Base-by-base conservation (phyloP, 37 sponge, comb jelly and placozoan genomes). In the Dysidea cf. avara region DNA sequence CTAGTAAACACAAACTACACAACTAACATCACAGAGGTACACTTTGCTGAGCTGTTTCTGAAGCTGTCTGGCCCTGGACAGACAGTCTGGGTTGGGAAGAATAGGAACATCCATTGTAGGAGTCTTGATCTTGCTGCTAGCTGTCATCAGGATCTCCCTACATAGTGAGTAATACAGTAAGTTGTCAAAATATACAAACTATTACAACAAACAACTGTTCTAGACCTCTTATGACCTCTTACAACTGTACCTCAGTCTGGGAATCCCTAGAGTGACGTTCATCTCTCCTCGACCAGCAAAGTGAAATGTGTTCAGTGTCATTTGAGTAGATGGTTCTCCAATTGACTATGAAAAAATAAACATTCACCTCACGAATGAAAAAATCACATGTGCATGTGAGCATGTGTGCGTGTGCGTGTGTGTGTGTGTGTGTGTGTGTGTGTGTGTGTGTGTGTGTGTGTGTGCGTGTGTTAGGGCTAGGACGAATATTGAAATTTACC, bases 231-330 rank as follows among this genome's bases (percentile, higher is more conserved):
- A n/a, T n/a, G n/a, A n/a, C n/a, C n/a, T n/a, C n/a, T n/a, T n/a
- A n/a, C n/a, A n/a, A n/a, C n/a, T 57, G 11, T 0, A 91, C 92
- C 87, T 79, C 0, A 97, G 80, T n/a, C 98, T 62, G 28, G 98
- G 98, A 49, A 97, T 97, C 17, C 98, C 98, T 18, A 97, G 86
- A 5, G 98, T 97, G 39, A 97, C 95, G 55, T 97, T 97, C 94
- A 97, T 94, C 58, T 97, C 98, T 51, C 94, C 98, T 38, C 94
- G 77, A 1, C 98, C 98, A 39, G 98, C 98, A 81, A 97, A 97
- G 48, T 97, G 98, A 63, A 97, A 97, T 17, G 98, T 97, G 73
- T 97, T 97, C 16, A 97, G 86, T 4, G 98, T 97, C 98, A 97
- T 97, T 75, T 97, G 98, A 24, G 98, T 97, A 48, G 98, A 97